These are phyloP conservation scores for Polymixis flavicincta DNA, from an alignment of 2,888 invertebrate species.

Conservation along the genomic window DNA sequence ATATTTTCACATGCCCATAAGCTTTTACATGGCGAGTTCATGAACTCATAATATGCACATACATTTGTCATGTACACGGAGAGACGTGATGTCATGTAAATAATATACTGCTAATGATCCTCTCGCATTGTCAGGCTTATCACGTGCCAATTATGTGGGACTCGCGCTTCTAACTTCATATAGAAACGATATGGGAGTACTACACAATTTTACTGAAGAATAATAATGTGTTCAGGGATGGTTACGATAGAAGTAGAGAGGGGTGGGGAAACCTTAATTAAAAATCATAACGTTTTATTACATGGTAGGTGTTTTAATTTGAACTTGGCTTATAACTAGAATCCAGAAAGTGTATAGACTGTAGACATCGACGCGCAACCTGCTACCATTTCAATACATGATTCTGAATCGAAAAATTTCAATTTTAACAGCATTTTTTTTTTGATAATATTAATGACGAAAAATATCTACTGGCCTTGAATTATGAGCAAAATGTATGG, in stretches of 20 bases:
- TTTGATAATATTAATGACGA: no score
- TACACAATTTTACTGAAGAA: constrained; percentile 20
- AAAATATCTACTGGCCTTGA: no score
- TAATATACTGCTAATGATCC: constrained; percentile 52
- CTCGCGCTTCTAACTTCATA: constrained; percentile 35
- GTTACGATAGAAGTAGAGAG: not conserved
- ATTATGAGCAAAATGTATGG: no score
- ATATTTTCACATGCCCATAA: not conserved
- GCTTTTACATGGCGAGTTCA: constrained; percentile 5
- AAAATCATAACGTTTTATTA: not conserved
- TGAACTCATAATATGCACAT: constrained; percentile 5
- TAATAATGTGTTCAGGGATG: not conserved
- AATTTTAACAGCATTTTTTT: no score
- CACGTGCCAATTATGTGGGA: constrained; percentile 52
- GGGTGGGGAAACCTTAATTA: not conserved
- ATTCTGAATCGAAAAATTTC: no score
- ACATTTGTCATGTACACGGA: constrained; percentile 15
- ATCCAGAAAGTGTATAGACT: not conserved
- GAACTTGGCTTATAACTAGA: not conserved
- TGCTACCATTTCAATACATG: no score
- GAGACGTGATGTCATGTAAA: constrained; percentile 33
- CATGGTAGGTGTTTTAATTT: no score
- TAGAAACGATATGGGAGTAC: not conserved
- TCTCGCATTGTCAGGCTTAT: constrained; percentile 32
- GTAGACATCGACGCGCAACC: no score